A percentile compares a stretch with the other conserved stretches of the same genome.
Conservation (phyloP, 2,888 invertebrate species). For the Ariolimax columbianus region DNA sequence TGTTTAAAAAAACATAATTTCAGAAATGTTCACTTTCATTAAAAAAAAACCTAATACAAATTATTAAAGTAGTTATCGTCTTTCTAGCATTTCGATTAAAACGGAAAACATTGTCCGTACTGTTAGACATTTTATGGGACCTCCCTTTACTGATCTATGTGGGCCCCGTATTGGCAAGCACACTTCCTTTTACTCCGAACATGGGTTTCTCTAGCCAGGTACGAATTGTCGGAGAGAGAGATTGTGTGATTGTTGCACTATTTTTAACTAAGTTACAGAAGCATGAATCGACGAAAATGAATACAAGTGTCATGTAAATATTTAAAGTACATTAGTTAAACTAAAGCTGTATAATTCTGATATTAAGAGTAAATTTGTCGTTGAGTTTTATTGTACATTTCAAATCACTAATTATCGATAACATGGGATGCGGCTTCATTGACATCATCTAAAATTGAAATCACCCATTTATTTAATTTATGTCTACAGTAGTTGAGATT, state of each 20-base stretch:
- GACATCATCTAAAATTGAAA: too few relatives aligned
- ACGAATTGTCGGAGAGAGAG: not conserved
- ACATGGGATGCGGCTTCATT: not conserved
- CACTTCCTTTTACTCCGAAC: not conserved
- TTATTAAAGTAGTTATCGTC: too few relatives aligned
- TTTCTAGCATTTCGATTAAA: too few relatives aligned
- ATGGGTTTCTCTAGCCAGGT: conserved; percentile 15
- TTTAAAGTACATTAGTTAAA: not conserved
- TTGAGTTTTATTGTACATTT: not conserved
- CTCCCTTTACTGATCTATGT: not conserved
- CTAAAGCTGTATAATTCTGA: not conserved
- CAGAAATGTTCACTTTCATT: too few relatives aligned
- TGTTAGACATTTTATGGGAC: not conserved
- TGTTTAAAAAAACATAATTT: too few relatives aligned
- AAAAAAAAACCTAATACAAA: too few relatives aligned
- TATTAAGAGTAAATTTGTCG: not conserved
- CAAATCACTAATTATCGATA: not conserved
- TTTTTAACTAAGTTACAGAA: not conserved
- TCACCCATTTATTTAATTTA: not conserved
- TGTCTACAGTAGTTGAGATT: too few relatives aligned
- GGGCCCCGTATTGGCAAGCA: not conserved
- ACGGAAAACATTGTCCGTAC: not conserved
- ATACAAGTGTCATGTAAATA: not conserved
- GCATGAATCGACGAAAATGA: not conserved
- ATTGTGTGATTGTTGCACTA: not conserved